Base-by-base conservation (phyloP, 2,113 vertebrate genomes). In the Promerops cafer region DNA sequence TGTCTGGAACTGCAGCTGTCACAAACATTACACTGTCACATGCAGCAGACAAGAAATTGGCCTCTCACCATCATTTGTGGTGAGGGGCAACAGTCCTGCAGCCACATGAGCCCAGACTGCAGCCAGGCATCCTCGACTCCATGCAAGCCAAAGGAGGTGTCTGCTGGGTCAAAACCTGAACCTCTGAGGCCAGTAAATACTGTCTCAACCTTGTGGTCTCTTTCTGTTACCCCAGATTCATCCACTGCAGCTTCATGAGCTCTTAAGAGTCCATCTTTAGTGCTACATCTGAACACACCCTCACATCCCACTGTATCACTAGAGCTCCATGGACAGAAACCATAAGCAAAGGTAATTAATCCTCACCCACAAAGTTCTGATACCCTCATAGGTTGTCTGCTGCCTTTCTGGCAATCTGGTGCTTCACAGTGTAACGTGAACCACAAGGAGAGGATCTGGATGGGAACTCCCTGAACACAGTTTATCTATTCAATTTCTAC, bases 11-110 rank as follows among this genome's bases (percentile, higher is more conserved):
- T 63, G 35, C 3, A 56, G 79, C 53, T 86, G 75, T 39, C 66
- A 59, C 21, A 8, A 12, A 50, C 6, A 3, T 9, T 33, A 20
- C 2, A 14, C 0, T 31, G 39, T 70, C 61, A 74, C 1, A 2
- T 42, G 60, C 39, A 60, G 49, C 44, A 47, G 35, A 30, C 57
- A 57, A 81, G 37, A 85, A 33, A 22, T 6, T 26, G 13, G 40
- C 16, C 24, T 28, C 30, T 57, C 13, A 44, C 10, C 4, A 9
- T 72, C 24, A 23, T 40, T 65, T 27, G 45, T 42, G 63, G n/a
- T 33, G n/a, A 68, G 42, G 17, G n/a, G 27, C 52, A 68, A 52
- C 3, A 8, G 21, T 28, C 14, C 70, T 26, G 39, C 60, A 72
- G 70, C 47, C 79, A 54, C 27, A 28, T 0, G 16, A 91, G 63